Evolutionary conservation across 2,797 vertebrate species (phyloP).

Genomic region (Myotis myotis): DNA sequence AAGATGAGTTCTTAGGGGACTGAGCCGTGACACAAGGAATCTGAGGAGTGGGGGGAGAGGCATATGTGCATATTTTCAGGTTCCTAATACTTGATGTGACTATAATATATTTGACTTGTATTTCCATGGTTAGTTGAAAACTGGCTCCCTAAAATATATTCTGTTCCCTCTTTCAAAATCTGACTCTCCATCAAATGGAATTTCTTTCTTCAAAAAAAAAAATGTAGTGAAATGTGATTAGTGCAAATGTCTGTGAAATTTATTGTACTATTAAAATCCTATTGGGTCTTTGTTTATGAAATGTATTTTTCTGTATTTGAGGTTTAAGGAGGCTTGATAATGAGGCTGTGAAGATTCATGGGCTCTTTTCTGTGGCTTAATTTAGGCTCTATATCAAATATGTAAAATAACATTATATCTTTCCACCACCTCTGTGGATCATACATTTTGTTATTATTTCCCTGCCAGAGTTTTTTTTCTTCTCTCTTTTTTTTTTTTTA

Average conservation of each 20-base stretch:
- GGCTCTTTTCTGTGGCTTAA: constrained; percentile 87
- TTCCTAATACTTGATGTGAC: background rate
- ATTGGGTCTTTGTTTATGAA: constrained; percentile 90
- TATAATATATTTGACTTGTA: background rate
- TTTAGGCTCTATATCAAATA: constrained; percentile 91
- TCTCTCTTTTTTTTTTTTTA: background rate
- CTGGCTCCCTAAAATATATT: constrained; percentile 33
- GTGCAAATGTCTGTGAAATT: constrained; percentile 86
- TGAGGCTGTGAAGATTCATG: constrained; percentile 89
- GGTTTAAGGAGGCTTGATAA: constrained; percentile 88
- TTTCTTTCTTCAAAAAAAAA: constrained; percentile 70
- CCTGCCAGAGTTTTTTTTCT: constrained; percentile 77
- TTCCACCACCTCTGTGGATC: constrained; percentile 80
- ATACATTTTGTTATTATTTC: constrained; percentile 86
- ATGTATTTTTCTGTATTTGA: constrained; percentile 89
- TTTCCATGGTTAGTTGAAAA: constrained; percentile 42
- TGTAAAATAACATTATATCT: constrained; percentile 87
- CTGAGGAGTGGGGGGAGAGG: background rate
- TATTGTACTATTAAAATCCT: constrained; percentile 90
- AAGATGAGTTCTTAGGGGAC: background rate
- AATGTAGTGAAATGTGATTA: constrained; percentile 85
- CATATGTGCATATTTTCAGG: background rate
- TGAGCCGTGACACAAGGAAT: background rate
- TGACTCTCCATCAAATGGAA: constrained; percentile 78
- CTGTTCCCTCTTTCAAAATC: constrained; percentile 75